Percentiles rank a stretch among this genome's conserved stretches.
Conservation (phyloP, 2,888 invertebrate species). For the Harpalus rufipes region DNA sequence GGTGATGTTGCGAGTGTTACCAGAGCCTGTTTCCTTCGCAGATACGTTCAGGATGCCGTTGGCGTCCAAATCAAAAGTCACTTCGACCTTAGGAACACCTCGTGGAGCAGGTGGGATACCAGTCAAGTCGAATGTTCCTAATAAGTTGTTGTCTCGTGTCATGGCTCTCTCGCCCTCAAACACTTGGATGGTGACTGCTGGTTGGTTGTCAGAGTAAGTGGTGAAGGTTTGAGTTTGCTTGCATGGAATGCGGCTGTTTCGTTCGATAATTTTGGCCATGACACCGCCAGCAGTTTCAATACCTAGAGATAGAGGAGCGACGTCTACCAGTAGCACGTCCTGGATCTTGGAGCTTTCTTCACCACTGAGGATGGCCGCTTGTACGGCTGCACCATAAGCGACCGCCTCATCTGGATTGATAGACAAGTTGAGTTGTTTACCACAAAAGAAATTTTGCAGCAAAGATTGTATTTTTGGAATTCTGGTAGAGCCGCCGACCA, state of each 20-base stretch:
- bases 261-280: constrained; percentile 83
- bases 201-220: constrained; percentile 84
- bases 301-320: constrained; percentile 85
- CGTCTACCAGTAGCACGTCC: constrained; percentile 85
- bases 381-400: constrained; percentile 75
- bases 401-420: constrained; percentile 76
- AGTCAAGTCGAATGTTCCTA: constrained; percentile 83
- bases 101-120: constrained; percentile 86
- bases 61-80: constrained; percentile 86
- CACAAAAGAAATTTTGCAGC: constrained; percentile 87
- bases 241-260: constrained; percentile 80
- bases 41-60: constrained; percentile 83
- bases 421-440: constrained; percentile 75
- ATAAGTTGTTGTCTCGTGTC: constrained; percentile 88
- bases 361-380: constrained; percentile 74
- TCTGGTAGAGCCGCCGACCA: constrained; percentile 91
- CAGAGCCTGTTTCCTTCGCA: constrained; percentile 81
- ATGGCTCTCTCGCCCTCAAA: constrained; percentile 87
- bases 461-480: constrained; percentile 89
- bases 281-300: constrained; percentile 91
- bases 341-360: constrained; percentile 85
- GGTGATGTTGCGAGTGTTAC: constrained; percentile 86
- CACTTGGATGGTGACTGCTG: constrained; percentile 81
- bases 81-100: constrained; percentile 84
- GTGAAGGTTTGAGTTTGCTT: constrained; percentile 82